Evolutionary conservation across 2,888 invertebrate genomes (phyloP).

Genomic region (Strigamia maritima): DNA sequence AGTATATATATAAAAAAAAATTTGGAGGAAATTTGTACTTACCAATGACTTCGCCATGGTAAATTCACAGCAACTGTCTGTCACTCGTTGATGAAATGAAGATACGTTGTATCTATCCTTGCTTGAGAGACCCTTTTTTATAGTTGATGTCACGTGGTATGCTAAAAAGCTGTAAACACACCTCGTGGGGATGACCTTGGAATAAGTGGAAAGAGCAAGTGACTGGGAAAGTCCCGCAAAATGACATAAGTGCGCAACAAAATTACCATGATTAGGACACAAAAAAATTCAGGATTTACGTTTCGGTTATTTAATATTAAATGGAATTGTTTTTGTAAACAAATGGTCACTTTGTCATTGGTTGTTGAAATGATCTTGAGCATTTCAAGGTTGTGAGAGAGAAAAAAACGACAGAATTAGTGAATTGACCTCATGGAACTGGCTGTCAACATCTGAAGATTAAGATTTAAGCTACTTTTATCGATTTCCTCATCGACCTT

Average conservation of each 20-base stretch:
- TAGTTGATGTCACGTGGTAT: background rate
- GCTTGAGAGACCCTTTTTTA: background rate
- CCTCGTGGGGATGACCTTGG: background rate
- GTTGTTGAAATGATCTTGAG: background rate
- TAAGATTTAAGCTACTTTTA: background rate
- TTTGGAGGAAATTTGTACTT: background rate
- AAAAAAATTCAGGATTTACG: background rate
- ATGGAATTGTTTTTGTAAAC: too few relatives aligned
- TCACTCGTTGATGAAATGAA: background rate
- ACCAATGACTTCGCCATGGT: background rate
- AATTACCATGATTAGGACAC: background rate
- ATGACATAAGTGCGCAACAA: background rate
- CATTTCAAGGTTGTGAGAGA: background rate
- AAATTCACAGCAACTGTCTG: background rate
- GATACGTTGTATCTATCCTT: background rate
- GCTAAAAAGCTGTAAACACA: background rate
- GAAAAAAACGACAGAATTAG: background rate
- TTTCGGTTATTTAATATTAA: background rate
- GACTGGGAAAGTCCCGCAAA: slow-evolving; percentile 14
- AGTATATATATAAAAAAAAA: background rate
- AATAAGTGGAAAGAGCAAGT: background rate
- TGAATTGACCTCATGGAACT: background rate
- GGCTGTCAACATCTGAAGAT: background rate
- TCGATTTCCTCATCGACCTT: background rate
- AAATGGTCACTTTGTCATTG: background rate